Evolutionary conservation across 2,888 invertebrate genomes (phyloP).

Genomic region (Trilocha varians): DNA sequence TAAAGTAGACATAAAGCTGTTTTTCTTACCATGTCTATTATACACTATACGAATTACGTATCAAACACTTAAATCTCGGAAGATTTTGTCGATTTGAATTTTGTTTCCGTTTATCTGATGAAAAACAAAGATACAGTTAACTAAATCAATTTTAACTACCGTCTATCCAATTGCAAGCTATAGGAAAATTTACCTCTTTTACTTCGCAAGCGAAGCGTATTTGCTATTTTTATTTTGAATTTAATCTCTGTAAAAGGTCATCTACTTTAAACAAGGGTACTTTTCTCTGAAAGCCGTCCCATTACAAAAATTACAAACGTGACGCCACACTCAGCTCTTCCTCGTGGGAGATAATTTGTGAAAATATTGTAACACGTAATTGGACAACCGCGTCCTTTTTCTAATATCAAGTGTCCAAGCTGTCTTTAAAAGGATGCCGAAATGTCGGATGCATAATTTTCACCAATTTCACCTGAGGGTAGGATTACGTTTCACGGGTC

Average conservation of each 20-base stretch:
- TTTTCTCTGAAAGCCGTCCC: background rate
- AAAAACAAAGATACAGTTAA: too few species aligned
- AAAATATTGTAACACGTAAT: background rate
- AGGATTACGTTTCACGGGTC: background rate
- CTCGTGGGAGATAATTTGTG: background rate
- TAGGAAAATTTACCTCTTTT: background rate
- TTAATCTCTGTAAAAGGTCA: background rate
- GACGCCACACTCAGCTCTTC: background rate
- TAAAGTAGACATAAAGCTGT: too few species aligned
- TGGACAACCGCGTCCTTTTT: background rate
- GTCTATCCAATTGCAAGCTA: background rate
- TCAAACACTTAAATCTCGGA: too few species aligned
- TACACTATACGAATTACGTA: too few species aligned
- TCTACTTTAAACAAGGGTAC: background rate
- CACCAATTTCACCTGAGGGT: background rate
- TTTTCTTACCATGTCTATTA: too few species aligned
- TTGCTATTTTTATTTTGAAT: background rate
- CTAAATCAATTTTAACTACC: too few species aligned
- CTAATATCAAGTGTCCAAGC: background rate
- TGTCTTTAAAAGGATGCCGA: background rate
- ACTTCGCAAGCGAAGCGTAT: background rate
- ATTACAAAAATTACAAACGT: background rate
- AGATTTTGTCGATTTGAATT: too few species aligned
- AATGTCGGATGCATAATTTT: background rate
- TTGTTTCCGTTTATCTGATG: too few species aligned